Conservation (phyloP, 2,888 invertebrate genomes). For the Empis livida region DNA sequence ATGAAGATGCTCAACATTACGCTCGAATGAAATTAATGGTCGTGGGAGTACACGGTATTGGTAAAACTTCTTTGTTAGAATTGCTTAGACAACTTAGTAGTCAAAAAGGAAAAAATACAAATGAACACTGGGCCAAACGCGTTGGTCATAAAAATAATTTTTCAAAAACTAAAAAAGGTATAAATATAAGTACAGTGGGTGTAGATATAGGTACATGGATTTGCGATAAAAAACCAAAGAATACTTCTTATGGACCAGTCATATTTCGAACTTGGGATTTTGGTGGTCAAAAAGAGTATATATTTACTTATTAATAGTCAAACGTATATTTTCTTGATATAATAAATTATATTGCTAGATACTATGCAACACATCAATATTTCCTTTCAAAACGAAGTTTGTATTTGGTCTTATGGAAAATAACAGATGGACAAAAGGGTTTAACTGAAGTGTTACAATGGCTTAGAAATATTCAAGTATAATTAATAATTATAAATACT, state of each 20-base stretch:
- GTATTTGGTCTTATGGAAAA: slow-evolving; percentile 91
- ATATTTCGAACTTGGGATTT: slow-evolving; percentile 98
- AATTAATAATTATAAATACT: background rate
- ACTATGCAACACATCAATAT: slow-evolving; percentile 98
- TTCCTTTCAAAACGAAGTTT: slow-evolving; percentile 90
- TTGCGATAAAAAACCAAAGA: slow-evolving; percentile 71
- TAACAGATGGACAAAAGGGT: slow-evolving; percentile 82
- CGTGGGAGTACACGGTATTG: slow-evolving; percentile 76
- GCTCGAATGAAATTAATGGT: slow-evolving; percentile 94
- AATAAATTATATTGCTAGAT: slow-evolving; percentile 42
- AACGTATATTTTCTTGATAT: slow-evolving; percentile 9
- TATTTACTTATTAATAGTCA: background rate
- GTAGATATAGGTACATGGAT: slow-evolving; percentile 95
- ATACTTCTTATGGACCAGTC: slow-evolving; percentile 66
- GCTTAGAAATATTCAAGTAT: slow-evolving; percentile 78
- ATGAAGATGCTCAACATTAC: slow-evolving; percentile 85
- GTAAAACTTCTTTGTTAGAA: slow-evolving; percentile 84
- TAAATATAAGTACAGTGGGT: slow-evolving; percentile 50
- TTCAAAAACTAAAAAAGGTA: slow-evolving; percentile 59
- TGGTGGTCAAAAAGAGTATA: slow-evolving; percentile 85
- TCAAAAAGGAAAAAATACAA: slow-evolving; percentile 43
- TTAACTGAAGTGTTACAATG: slow-evolving; percentile 85
- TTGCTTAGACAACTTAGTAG: slow-evolving; percentile 76
- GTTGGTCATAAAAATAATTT: slow-evolving; percentile 84
- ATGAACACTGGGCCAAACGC: slow-evolving; percentile 84